Evolutionary conservation across 2,888 invertebrate genomes (phyloP), one percentile per base, ranked within the genome.

Genomic region (Eupeodes latifasciatus): DNA sequence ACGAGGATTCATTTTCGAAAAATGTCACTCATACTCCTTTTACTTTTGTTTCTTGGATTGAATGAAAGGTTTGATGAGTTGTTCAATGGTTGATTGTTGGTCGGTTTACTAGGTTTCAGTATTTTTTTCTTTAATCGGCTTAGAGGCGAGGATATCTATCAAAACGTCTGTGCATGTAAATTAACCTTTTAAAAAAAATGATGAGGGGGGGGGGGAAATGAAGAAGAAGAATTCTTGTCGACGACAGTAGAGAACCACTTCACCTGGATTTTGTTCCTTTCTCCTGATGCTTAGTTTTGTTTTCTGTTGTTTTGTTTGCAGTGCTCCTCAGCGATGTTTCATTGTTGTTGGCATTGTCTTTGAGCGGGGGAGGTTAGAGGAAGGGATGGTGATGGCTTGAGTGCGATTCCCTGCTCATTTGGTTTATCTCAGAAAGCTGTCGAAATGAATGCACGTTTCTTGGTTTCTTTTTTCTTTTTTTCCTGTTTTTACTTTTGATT

Each of bases 401-500:
- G 85, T 85, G 78, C 88, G 88, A 88, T 88, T 88, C 78, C 81
- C 78, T 88, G 85, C 88, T 85, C 88, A 88, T 88, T 88, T 88
- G 81, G 88, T 88, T 81, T 88, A 85, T 88, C 84, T 85, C 40
- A 75, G 27, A 53, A 75, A 78, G 81, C 81, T 88, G 88, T 81
- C 88, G 67, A 67, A 81, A 81, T 81, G 88, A 88, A 88, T 88
- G 88, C 88, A 88, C 88, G 88, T 85, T 88, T 88, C 77, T 88
- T 47, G 51, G 72, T 27, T 62, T 19, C 53, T 71, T 61, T 36
- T 59, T 57, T 9, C 2, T 27, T 66, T 47, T 49, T 71, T 2
- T 27, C 27, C 27, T 27, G 27, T 27, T 27, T 27, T 27, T 27
- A 2, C 27, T 47, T 64, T 62, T 69, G 55, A 12, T 51, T 27